phyloP scores from a whole-genome alignment of 1,140 invertebrate species.

The Drosophila gunungcola region DNA sequence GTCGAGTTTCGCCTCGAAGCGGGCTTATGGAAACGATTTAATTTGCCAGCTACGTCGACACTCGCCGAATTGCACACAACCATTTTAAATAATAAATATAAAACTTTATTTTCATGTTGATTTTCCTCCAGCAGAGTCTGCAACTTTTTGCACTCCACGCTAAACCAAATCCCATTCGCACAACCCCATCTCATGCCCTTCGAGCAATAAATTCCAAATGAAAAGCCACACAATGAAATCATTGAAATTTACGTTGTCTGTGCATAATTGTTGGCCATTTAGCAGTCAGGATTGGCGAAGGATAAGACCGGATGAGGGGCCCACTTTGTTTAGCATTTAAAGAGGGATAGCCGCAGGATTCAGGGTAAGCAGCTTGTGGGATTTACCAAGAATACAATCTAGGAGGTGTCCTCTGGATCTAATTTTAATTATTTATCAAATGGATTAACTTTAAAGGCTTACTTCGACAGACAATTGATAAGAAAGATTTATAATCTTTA shows the following conservation, averaged over 20 bases:
- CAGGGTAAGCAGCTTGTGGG: conserved; percentile 19
- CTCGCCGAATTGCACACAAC: conserved; percentile 48
- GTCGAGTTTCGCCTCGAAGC: conserved; percentile 13
- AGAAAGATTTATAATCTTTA: neutral
- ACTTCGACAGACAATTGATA: neutral
- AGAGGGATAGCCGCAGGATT: conserved; percentile 21
- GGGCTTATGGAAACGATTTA: conserved; percentile 38
- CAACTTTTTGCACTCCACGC: conserved; percentile 50
- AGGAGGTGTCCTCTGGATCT: neutral
- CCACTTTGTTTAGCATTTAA: conserved; percentile 29
- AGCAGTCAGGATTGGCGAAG: conserved; percentile 32
- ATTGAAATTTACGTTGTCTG: conserved; percentile 68
- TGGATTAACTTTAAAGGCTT: neutral
- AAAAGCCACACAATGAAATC: conserved; percentile 66
- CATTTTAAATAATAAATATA: conserved; percentile 65
- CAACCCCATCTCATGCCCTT: conserved; percentile 1
- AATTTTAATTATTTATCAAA: conserved; percentile 15
- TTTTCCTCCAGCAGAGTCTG: conserved; percentile 66
- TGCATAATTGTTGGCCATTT: conserved; percentile 72
- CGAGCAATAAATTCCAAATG: conserved; percentile 55
- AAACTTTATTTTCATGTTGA: conserved; percentile 73
- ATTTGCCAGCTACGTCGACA: conserved; percentile 38
- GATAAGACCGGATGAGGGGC: conserved; percentile 34
- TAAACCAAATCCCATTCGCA: conserved; percentile 21
- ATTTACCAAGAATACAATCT: conserved; percentile 1